A percentile compares a stretch with the other conserved stretches of the same genome.
Evolutionary conservation across 2,797 vertebrate genomes (phyloP).

Genomic region (Vespertilio murinus): DNA sequence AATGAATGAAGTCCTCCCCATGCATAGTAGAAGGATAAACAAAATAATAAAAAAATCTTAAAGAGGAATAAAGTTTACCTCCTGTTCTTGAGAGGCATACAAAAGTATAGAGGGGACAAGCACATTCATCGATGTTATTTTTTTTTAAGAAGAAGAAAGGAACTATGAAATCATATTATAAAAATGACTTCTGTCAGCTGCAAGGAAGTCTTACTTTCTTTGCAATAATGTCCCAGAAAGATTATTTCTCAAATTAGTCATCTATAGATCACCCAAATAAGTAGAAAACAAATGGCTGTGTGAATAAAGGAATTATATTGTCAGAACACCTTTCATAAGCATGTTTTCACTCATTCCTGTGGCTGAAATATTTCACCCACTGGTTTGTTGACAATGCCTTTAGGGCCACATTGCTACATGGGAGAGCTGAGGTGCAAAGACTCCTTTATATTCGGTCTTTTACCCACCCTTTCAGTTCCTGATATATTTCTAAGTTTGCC

Average conservation of each 20-base stretch:
- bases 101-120: background rate
- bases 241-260: slow-evolving; percentile 38
- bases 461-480: background rate
- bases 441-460: slow-evolving; percentile 1
- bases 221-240: background rate
- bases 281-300: background rate
- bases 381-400: slow-evolving; percentile 43
- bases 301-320: background rate
- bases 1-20: background rate
- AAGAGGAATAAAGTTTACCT: background rate
- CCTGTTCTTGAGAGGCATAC: background rate
- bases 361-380: slow-evolving; percentile 6
- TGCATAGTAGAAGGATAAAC: background rate
- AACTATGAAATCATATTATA: background rate
- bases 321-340: background rate
- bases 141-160: background rate
- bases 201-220: background rate
- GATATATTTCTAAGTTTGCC: slow-evolving; percentile 25
- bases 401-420: background rate
- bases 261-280: background rate
- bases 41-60: background rate
- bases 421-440: background rate
- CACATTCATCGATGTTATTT: background rate
- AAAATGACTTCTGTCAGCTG: background rate
- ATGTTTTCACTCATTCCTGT: slow-evolving; percentile 9